These are phyloP conservation scores for Bradynema listronoti DNA, from an alignment of 1,140 invertebrate genomes.

Conservation along the genomic window DNA sequence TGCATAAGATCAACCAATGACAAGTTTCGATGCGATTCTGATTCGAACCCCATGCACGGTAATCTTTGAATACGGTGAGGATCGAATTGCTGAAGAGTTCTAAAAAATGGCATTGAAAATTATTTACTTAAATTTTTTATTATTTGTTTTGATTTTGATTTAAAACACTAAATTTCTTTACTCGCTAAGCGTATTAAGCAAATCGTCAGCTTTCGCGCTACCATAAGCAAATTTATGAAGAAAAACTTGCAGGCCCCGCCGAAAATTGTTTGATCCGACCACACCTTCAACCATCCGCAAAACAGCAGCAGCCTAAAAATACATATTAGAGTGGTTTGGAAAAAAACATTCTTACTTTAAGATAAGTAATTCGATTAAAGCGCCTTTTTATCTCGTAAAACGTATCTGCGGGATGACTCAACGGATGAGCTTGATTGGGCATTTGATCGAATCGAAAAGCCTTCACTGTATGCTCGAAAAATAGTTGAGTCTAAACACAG, in stretches of 20 bases:
- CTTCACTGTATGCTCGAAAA: slow-evolving; percentile 17
- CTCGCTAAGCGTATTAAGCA: slow-evolving; percentile 6
- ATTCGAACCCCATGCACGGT: not conserved
- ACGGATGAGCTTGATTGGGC: slow-evolving; percentile 14
- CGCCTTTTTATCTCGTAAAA: slow-evolving; percentile 7
- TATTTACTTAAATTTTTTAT: no score
- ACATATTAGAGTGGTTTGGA: slow-evolving; percentile 11
- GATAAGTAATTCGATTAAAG: slow-evolving; percentile 32
- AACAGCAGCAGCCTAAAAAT: slow-evolving; percentile 22
- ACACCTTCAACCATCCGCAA: slow-evolving; percentile 15
- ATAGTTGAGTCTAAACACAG: slow-evolving; percentile 22
- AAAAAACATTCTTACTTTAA: slow-evolving; percentile 16
- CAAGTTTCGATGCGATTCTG: not conserved
- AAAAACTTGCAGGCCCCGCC: slow-evolving; percentile 13
- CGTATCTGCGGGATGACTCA: slow-evolving; percentile 15
- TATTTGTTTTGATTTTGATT: no score
- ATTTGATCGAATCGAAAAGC: slow-evolving; percentile 22
- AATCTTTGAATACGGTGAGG: not conserved
- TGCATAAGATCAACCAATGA: no score
- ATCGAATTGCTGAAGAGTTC: not conserved
- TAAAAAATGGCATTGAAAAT: not conserved
- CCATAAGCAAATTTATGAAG: slow-evolving; percentile 20
- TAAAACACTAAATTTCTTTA: not conserved
- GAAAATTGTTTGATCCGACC: slow-evolving; percentile 26
- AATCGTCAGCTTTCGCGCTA: slow-evolving; percentile 21